These are phyloP conservation scores for Standfussiana lucernea DNA, from an alignment of 2,888 invertebrate species.

Conservation along the genomic window DNA sequence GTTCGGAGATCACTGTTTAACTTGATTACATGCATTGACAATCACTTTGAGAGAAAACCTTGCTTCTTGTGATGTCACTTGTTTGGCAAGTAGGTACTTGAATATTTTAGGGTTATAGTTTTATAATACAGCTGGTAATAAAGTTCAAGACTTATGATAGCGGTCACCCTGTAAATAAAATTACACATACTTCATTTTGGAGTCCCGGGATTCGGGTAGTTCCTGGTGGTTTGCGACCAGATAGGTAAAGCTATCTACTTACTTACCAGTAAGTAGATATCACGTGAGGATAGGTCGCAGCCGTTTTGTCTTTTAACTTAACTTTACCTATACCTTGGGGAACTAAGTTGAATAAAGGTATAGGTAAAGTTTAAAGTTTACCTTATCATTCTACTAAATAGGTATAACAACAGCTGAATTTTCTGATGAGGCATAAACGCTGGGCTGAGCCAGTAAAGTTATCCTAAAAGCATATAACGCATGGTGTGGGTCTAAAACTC, in stretches of 20 bases:
- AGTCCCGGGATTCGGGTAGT: background rate
- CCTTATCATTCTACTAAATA: too few relatives aligned
- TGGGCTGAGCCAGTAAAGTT: background rate
- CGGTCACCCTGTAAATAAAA: conserved; percentile 6
- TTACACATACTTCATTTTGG: conserved; percentile 3
- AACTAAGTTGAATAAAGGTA: background rate
- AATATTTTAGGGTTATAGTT: background rate
- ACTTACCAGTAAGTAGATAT: too few relatives aligned
- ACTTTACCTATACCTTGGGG: conserved; percentile 8
- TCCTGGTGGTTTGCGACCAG: background rate
- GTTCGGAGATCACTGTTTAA: conserved; percentile 41
- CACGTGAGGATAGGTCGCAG: too few relatives aligned
- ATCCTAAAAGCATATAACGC: background rate
- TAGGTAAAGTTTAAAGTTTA: too few relatives aligned
- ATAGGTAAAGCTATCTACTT: too few relatives aligned
- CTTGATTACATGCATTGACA: conserved; percentile 27
- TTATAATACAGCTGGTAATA: background rate
- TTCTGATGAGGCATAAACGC: background rate
- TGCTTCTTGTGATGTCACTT: background rate
- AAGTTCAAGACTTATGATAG: background rate
- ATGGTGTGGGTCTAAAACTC: background rate
- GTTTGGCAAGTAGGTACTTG: background rate
- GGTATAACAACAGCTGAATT: background rate
- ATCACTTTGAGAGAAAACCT: conserved; percentile 23
- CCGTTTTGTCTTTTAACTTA: background rate